Conservation (phyloP, 2,113 vertebrate species). For the Osmerus eperlanus region DNA sequence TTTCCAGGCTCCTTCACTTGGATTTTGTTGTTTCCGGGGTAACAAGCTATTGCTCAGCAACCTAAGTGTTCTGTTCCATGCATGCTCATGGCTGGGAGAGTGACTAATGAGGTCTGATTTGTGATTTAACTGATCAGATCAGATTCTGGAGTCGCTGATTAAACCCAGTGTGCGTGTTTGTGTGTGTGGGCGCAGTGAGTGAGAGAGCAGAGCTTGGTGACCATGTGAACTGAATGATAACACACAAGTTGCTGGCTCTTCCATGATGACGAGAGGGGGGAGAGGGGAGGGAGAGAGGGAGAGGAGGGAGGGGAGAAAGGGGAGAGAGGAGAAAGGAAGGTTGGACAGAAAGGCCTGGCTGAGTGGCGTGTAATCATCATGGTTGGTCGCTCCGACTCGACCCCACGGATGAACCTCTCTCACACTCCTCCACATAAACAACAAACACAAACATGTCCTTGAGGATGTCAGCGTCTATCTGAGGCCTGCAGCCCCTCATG, state of each 20-base stretch:
- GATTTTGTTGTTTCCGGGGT: conserved; percentile 61
- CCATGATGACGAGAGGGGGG: background rate
- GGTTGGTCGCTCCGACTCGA: conserved; percentile 43
- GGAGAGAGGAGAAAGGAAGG: no score
- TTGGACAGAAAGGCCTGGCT: conserved; percentile 23
- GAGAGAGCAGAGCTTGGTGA: conserved; percentile 29
- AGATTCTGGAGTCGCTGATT: conserved; percentile 9
- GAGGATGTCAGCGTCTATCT: conserved; percentile 60
- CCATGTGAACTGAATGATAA: conserved; percentile 53
- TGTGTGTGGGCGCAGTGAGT: conserved; percentile 9
- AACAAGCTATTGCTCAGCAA: conserved; percentile 64
- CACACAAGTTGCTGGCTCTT: no score
- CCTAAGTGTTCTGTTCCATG: conserved; percentile 35
- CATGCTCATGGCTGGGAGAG: conserved; percentile 28
- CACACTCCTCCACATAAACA: conserved; percentile 48
- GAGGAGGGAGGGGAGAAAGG: no score
- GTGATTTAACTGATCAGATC: conserved; percentile 24
- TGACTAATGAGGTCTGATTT: conserved; percentile 32
- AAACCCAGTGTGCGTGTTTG: conserved; percentile 23
- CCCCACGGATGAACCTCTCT: conserved; percentile 48
- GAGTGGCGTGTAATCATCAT: conserved; percentile 58
- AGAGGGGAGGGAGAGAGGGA: conserved; percentile 11
- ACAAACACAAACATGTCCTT: conserved; percentile 52
- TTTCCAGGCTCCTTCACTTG: conserved; percentile 61
- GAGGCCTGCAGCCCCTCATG: conserved; percentile 58